Conservation (phyloP, 2,888 invertebrate genomes). For the Blera fallax region DNA sequence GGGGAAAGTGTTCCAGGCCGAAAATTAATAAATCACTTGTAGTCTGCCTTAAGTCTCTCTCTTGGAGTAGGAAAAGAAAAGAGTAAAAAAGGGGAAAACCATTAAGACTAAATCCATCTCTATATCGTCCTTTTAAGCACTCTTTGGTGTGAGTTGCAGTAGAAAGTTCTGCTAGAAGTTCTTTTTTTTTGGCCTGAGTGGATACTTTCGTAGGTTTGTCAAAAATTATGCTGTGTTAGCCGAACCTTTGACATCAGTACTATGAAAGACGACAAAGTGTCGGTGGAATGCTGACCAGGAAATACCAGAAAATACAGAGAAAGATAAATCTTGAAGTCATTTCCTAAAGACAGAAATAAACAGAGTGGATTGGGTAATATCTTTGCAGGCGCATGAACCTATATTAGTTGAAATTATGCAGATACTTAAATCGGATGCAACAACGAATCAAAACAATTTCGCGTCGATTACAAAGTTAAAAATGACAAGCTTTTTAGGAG, state of each 20-base stretch:
- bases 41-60: too few species aligned
- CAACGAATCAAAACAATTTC: conserved; percentile 21
- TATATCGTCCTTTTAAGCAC: too few species aligned
- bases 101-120: too few species aligned
- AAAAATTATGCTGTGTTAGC: conserved; percentile 43
- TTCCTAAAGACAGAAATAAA: neutral
- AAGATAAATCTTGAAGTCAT: conserved; percentile 8
- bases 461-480: conserved; percentile 16
- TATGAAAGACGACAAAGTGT: conserved; percentile 39
- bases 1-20: too few species aligned
- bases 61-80: too few species aligned
- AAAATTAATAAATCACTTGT: too few species aligned
- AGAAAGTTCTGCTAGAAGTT: too few species aligned
- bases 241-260: conserved; percentile 32
- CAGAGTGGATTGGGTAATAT: conserved; percentile 63
- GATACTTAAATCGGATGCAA: conserved; percentile 3
- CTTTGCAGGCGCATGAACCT: too few species aligned
- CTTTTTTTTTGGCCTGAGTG: conserved; percentile 66
- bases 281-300: conserved; percentile 27
- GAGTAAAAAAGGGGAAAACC: too few species aligned
- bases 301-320: neutral
- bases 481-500: conserved; percentile 5
- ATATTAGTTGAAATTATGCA: too few species aligned
- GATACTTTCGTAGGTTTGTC: conserved; percentile 69
- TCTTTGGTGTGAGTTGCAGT: too few species aligned